Evolutionary conservation across 2,113 vertebrate species (phyloP).

Genomic region (Siniperca knerii): DNA sequence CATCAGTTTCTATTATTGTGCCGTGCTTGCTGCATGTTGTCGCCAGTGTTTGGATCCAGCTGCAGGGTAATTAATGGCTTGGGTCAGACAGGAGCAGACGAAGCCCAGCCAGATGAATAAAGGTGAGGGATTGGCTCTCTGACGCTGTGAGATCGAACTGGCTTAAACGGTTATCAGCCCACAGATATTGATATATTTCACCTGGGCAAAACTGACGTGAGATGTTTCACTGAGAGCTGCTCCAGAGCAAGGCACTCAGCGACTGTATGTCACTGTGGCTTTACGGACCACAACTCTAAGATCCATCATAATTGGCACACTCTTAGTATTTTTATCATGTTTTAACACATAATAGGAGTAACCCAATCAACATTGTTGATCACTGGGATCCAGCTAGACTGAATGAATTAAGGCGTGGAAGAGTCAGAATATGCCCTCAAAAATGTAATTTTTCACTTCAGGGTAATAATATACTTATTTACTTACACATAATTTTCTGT

Average conservation of each 20-base stretch:
- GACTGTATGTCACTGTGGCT: constrained; percentile 19
- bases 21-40: constrained; percentile 34
- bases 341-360: neutral
- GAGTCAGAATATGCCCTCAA: neutral
- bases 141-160: constrained; percentile 67
- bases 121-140: constrained; percentile 69
- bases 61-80: constrained; percentile 69
- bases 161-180: constrained; percentile 72
- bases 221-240: constrained; percentile 41
- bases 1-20: constrained; percentile 71
- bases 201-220: constrained; percentile 56
- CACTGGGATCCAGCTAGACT: neutral
- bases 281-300: constrained; percentile 21
- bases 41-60: constrained; percentile 49
- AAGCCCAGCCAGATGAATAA: constrained; percentile 71
- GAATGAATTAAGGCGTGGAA: neutral
- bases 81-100: constrained; percentile 52
- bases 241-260: constrained; percentile 12
- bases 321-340: neutral
- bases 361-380: neutral
- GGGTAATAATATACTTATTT: neutral
- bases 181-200: constrained; percentile 74
- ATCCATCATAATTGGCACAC: neutral
- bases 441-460: neutral
- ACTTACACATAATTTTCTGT: neutral